These are phyloP conservation scores for Gonioctena quinquepunctata DNA, from an alignment of 1,140 invertebrate species.

Conservation along the genomic window DNA sequence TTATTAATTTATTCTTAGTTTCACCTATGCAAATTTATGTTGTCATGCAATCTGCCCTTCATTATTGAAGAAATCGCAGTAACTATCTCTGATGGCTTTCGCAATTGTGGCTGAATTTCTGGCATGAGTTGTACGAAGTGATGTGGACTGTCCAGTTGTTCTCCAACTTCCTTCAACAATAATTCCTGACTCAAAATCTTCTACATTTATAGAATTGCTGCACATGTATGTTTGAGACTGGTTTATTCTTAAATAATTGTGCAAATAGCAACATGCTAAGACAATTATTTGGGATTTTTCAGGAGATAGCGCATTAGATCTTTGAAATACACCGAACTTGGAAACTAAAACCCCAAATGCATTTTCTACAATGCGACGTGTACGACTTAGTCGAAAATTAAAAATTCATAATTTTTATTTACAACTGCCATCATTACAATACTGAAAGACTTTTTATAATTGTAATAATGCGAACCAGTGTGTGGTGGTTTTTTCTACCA, in stretches of 20 bases:
- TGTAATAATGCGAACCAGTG: no score
- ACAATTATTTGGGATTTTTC: slow-evolving; percentile 16
- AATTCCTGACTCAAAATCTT: neutral
- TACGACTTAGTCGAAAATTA: slow-evolving; percentile 24
- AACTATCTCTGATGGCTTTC: slow-evolving; percentile 9
- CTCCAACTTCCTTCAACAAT: neutral
- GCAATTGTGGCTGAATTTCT: slow-evolving; percentile 6
- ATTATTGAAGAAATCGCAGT: slow-evolving; percentile 9
- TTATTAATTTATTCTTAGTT: neutral
- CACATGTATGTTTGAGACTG: neutral
- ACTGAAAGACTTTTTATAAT: slow-evolving; percentile 25
- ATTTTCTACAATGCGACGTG: slow-evolving; percentile 23
- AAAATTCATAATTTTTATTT: slow-evolving; percentile 46
- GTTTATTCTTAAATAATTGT: slow-evolving; percentile 22
- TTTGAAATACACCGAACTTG: slow-evolving; percentile 23
- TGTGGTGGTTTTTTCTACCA: neutral
- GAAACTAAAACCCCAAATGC: slow-evolving; percentile 22
- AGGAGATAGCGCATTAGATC: slow-evolving; percentile 12
- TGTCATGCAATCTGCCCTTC: neutral
- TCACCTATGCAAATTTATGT: neutral
- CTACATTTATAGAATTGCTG: neutral
- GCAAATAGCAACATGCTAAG: slow-evolving; percentile 21
- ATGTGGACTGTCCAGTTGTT: neutral
- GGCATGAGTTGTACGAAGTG: neutral
- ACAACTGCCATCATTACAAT: slow-evolving; percentile 49